Conservation (phyloP, 2,888 invertebrate genomes). For the Cheiracanthium punctorium region DNA sequence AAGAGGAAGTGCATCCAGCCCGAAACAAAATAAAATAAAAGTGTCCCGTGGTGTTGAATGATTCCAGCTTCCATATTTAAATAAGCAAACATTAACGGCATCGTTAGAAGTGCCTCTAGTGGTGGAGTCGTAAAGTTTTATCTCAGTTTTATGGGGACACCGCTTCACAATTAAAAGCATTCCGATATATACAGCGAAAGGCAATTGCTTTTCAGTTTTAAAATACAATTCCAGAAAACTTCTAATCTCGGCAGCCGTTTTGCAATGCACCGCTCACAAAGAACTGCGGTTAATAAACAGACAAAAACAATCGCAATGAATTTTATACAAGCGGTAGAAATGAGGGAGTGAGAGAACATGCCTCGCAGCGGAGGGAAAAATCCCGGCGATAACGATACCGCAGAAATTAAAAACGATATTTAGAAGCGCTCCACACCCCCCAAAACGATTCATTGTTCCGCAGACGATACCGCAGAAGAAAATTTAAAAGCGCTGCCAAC, state of each 20-base stretch:
- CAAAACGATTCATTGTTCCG: slow-evolving; percentile 65
- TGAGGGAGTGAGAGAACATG: slow-evolving; percentile 24
- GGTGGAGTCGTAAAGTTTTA: slow-evolving; percentile 56
- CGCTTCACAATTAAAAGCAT: slow-evolving; percentile 62
- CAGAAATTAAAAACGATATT: slow-evolving; percentile 68
- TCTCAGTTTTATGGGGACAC: slow-evolving; percentile 64
- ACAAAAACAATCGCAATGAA: slow-evolving; percentile 48
- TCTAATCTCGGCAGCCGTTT: slow-evolving; percentile 63
- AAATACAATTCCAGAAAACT: slow-evolving; percentile 32
- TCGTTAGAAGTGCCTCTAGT: neutral
- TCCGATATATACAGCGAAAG: slow-evolving; percentile 38
- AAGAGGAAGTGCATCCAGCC: neutral
- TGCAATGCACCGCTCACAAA: slow-evolving; percentile 33
- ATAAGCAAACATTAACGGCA: neutral
- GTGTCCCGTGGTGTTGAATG: neutral
- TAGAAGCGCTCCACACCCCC: slow-evolving; percentile 53
- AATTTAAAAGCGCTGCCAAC: slow-evolving; percentile 65
- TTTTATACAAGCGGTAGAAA: neutral
- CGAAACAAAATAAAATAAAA: neutral
- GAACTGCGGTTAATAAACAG: slow-evolving; percentile 59
- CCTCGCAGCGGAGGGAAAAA: slow-evolving; percentile 32
- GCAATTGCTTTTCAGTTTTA: slow-evolving; percentile 61
- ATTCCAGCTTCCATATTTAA: neutral
- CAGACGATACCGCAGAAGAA: slow-evolving; percentile 68
- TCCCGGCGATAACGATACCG: slow-evolving; percentile 55